Evolutionary conservation across 2,113 vertebrate genomes (phyloP), one percentile per base, ranked within the genome.

Genomic region (Desmodus rotundus): DNA sequence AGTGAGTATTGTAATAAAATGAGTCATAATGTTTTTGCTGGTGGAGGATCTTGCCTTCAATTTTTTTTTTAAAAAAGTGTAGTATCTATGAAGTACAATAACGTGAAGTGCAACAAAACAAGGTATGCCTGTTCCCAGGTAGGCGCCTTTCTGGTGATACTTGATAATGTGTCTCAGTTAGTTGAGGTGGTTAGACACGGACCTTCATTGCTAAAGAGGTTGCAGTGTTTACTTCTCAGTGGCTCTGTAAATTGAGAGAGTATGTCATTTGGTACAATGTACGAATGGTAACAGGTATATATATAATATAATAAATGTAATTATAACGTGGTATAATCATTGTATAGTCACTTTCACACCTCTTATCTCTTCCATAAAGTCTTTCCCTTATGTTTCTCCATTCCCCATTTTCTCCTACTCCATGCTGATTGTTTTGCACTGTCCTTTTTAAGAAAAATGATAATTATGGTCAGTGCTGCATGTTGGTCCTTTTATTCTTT

Each of bases 341-440:
- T n/a, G 87, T 47, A 22, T 87, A 74, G 41, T 52, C 41, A 80
- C 80, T 89, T 93, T 74, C 33, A 76, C 13, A 26, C 12, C 41
- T 52, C 33, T 61, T 87, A 70, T 36, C 6, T 88, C 50, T 93
- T 91, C 10, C 13, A 24, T 56, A 33, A 86, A 85, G 17, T 43
- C 56, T 94, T 96, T 92, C 87, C 81, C 76, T 95, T 50, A 52
- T 80, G 7, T 89, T 89, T 95, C 24, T 88, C 33, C 9, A 45
- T 84, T 91, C 8, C 63, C 17, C 6, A 4, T 74, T 28, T 86
- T 91, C 52, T 70, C 43, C 47, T 12, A 82, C 24, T 81, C n/a
- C 2, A 16, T 13, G 14, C 22, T 84, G 31, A 90, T 45, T 45
- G 54, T 87, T 96, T 94, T 26, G 54, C 15, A 45, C 11, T 58